phyloP scores from a whole-genome alignment of 2,888 invertebrate genomes.

The Trisateles emortualis region DNA sequence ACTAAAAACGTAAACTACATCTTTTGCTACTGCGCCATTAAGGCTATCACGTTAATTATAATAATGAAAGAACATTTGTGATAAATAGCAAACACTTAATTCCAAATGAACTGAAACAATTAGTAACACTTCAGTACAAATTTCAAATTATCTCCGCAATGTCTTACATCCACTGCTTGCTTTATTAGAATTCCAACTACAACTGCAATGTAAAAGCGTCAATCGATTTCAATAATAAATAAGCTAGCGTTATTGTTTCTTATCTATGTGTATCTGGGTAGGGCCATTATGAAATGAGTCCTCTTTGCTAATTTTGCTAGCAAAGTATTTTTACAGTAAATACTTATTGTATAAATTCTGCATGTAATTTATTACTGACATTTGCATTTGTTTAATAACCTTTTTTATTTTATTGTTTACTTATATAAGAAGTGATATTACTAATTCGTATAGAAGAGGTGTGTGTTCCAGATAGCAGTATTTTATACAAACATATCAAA shows the following conservation, averaged over 20 bases:
- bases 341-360: background rate
- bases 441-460: too few relatives aligned
- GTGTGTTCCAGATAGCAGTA: too few relatives aligned
- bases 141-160: background rate
- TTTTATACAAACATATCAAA: too few relatives aligned
- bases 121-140: conserved; percentile 4
- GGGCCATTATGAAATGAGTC: conserved; percentile 19
- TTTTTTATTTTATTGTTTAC: too few relatives aligned
- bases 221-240: background rate
- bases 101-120: conserved; percentile 16
- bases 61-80: conserved; percentile 14
- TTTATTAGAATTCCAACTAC: background rate
- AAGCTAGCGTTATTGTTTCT: background rate
- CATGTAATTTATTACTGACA: background rate
- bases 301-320: conserved; percentile 16
- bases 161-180: background rate
- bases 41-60: background rate
- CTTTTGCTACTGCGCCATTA: too few relatives aligned
- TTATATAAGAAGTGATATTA: too few relatives aligned
- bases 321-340: conserved; percentile 12
- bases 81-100: conserved; percentile 29
- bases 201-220: background rate
- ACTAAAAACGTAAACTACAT: too few relatives aligned
- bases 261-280: background rate
- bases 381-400: background rate